phyloP scores from a whole-genome alignment of 2,888 invertebrate species.

The Drosophila heteroneura region DNA sequence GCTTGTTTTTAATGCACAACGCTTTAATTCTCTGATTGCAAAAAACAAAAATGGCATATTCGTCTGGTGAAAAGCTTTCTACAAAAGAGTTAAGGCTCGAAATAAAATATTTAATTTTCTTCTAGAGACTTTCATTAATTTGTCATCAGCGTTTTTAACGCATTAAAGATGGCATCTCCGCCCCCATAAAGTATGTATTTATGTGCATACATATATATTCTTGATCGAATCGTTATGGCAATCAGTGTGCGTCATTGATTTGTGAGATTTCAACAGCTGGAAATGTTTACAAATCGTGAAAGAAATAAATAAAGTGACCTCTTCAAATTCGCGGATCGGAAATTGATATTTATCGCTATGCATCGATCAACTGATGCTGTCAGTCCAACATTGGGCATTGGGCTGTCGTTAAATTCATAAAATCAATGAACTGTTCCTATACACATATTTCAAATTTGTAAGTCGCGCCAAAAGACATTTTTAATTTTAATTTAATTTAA shows the following conservation, averaged over 20 bases:
- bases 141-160: slow-evolving; percentile 3
- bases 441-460: neutral
- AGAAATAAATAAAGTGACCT: neutral
- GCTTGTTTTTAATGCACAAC: neutral
- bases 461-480: neutral
- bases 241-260: slow-evolving; percentile 13
- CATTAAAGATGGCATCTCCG: neutral
- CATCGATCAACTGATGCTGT: neutral
- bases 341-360: neutral
- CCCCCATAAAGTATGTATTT: neutral
- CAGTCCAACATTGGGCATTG: neutral
- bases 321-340: neutral
- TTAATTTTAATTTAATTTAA: neutral
- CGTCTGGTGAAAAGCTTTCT: neutral
- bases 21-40: neutral
- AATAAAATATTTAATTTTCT: neutral
- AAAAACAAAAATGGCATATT: neutral
- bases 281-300: neutral
- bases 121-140: neutral
- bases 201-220: neutral
- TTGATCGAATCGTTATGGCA: slow-evolving; percentile 5
- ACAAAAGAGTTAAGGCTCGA: neutral
- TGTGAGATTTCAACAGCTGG: neutral
- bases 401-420: neutral
- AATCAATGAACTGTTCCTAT: neutral